These are phyloP conservation scores for Rhinella marina DNA, from an alignment of 2,797 vertebrate genomes.

Conservation along the genomic window DNA sequence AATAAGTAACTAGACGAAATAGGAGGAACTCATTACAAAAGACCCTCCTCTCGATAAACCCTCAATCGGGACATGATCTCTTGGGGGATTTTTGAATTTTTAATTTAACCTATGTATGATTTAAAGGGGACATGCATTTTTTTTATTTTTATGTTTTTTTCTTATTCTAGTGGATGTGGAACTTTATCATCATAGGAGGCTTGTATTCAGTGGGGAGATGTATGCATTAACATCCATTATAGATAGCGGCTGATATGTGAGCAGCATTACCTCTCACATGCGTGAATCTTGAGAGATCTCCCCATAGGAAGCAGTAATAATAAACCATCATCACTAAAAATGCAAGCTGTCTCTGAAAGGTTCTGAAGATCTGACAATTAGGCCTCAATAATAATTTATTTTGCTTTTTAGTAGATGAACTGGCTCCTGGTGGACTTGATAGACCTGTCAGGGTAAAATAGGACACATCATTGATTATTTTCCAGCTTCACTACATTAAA, in stretches of 20 bases:
- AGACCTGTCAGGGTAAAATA: background rate
- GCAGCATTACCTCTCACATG: background rate
- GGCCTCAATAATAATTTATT: background rate
- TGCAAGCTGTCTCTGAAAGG: background rate
- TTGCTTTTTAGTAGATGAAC: background rate
- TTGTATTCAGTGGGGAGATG: background rate
- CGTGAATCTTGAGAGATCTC: constrained; percentile 1
- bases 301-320: background rate
- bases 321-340: background rate
- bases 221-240: background rate
- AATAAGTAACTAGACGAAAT: background rate
- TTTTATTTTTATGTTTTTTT: background rate
- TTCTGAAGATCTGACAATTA: constrained; percentile 2
- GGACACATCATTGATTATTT: background rate
- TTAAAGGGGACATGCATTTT: background rate
- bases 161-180: background rate
- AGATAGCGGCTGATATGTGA: background rate
- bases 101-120: background rate
- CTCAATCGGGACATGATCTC: background rate
- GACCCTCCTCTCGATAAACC: background rate
- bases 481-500: too few relatives aligned
- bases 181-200: background rate
- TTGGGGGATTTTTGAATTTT: background rate
- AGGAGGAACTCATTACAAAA: constrained; percentile 5
- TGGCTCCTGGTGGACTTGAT: background rate